Percentiles rank a stretch among this genome's conserved stretches.
phyloP scores from a whole-genome alignment of 2,113 vertebrate species.

The Xenopus laevis region DNA sequence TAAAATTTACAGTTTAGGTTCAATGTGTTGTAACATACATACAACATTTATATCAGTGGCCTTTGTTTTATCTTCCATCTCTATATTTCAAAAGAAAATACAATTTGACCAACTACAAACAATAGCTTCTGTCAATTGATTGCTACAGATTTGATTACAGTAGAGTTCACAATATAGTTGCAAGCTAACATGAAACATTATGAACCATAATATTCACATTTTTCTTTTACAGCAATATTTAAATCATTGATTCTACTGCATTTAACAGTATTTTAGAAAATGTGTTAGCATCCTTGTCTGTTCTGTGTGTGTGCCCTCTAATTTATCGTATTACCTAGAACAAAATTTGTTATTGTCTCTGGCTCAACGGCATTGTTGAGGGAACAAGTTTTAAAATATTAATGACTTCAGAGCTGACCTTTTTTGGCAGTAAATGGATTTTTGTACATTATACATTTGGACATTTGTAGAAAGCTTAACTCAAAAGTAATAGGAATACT shows the following conservation, averaged over 20 bases:
- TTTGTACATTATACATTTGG: no score
- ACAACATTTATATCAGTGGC: no score
- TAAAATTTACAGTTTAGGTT: no score
- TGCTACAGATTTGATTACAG: no score
- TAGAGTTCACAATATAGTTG: no score
- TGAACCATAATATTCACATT: no score
- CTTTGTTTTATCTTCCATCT: no score
- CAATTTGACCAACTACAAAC: no score
- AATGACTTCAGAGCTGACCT: conserved; percentile 12
- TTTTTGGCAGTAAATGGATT: background rate
- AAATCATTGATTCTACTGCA: background rate
- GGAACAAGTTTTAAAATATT: conserved; percentile 9
- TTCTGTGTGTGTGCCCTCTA: background rate
- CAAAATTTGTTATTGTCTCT: background rate
- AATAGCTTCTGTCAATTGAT: no score
- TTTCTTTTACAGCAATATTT: background rate
- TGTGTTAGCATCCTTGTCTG: background rate
- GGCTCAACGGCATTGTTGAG: background rate
- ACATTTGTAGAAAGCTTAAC: background rate
- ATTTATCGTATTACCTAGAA: background rate
- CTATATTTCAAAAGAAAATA: no score
- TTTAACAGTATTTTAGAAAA: background rate
- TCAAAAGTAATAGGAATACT: background rate
- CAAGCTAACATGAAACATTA: no score
- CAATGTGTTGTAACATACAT: no score